Evolutionary conservation across 2,888 invertebrate species (phyloP), one percentile per base, ranked within the genome.

Genomic region (Biston stratarius): DNA sequence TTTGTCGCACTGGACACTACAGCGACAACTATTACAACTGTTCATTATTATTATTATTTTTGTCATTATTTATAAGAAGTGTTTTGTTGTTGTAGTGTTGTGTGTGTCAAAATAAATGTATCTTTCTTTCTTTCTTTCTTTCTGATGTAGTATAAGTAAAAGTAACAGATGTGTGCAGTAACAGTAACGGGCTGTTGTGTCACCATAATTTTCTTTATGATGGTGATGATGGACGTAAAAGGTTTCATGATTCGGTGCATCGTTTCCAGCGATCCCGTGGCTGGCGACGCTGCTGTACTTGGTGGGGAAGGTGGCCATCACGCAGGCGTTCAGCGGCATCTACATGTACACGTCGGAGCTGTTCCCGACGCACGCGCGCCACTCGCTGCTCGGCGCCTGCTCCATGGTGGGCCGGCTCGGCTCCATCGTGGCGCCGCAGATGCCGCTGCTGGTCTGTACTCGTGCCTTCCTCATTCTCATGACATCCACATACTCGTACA

Each of bases 371-470:
- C 95, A 95, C 69, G 94, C 96, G 55, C 94, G 96, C 0, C 96
- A 96, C 85, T 95, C 95, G 44, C 89, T 96, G 76, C 94, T 96
- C 60, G 96, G 96, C 12, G 92, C 95, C 75, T 96, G 96, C 85
- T 96, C 96, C 51, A 96, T 96, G 96, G 94, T 96, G 71, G 96
- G 96, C 45, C 91, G 96, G n/a, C 83, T 96, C 57, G 96, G 96
- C 0, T 96, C 96, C 15, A 96, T 96, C 86, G 83, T 96, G 59
- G 96, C 97, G 14, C 96, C 97, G 0, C 96, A 96, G 88, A 96
- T 96, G 79, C 96, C 96, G 0, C 83, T 96, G 33, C 82, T 96
- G 89, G 96, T 96, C 81, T 36, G 0, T 5, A 55, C 38, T 9
- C 12, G 40, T 3, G 14, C 14, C 11, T 14, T 33, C 6, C 5